Base-by-base conservation (phyloP, 2,113 vertebrate species). In the Saiga tatarica region DNA sequence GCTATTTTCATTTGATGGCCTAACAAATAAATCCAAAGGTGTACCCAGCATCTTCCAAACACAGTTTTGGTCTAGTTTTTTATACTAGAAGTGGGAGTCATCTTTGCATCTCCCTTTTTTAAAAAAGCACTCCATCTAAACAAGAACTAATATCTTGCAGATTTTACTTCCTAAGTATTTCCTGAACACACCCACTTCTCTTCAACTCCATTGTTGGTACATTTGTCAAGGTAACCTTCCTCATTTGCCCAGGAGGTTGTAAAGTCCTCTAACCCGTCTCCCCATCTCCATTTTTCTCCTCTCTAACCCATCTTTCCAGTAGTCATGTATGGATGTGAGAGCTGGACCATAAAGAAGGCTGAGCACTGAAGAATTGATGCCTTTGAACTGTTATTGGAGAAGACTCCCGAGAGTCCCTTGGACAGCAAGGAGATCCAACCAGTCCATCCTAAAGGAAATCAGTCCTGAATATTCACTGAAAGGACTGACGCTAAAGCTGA, bases 21-120 rank as follows among this genome's bases (percentile, higher is more conserved):
- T 79, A 90, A 95, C 23, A 93, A 91, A 62, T 62, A 95, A 93
- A 88, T 47, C 42, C 15, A 88, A 67, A 91, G 19, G n/a, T 79
- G n/a, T 95, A 92, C 13, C 57, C 47, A 90, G 25, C 47, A 91
- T 60, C 67, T 92, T 84, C 55, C 25, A 89, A 92, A 89, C 1
- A 36, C 50, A 55, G n/a, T 55, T 90, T 74, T 79, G 9, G 47
- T 42, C 50, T 53, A 83, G 23, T 59, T 92, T 14, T 71, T 88
- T n/a, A 83, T 95, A 64, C 30, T 13, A n/a, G 3, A 85, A 78
- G 11, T 60, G 30, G 19, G 42, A 78, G 57, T 84, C 76, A 96
- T 84, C 74, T 87, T n/a, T 93, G 25, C 87, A 53, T 64, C 52
- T 67, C 81, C 17, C 33, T 76, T 89, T 83, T 79, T 86, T 23